Conservation (phyloP, 2,888 invertebrate genomes). For the Drosophila longiperda region DNA sequence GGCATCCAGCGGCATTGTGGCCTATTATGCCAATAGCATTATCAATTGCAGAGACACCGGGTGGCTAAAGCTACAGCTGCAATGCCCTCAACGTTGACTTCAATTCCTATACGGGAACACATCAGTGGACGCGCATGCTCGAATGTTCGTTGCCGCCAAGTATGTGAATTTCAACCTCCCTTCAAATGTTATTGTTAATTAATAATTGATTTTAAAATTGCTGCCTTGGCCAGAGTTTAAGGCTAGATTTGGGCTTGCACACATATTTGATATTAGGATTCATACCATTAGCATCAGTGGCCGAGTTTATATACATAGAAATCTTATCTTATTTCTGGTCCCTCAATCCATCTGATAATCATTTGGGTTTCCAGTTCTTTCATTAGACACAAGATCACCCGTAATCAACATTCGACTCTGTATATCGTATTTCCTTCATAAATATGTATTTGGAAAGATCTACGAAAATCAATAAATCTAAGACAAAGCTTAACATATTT, state of each 20-base stretch:
- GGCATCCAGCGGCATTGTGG: too few species aligned
- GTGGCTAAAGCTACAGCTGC: constrained; percentile 84
- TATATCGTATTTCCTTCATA: too few species aligned
- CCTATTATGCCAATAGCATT: too few species aligned
- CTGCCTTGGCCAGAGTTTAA: neutral
- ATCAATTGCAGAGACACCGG: too few species aligned
- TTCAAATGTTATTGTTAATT: neutral
- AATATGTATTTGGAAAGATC: too few species aligned
- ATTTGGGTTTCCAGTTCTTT: neutral
- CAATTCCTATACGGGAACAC: constrained; percentile 96
- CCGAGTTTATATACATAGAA: neutral
- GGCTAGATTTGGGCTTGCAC: neutral
- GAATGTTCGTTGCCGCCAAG: constrained; percentile 99
- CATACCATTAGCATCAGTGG: neutral
- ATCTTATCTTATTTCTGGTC: neutral
- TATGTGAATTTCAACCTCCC: constrained; percentile 81
- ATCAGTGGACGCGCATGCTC: constrained; percentile 96
- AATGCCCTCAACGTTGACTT: constrained; percentile 91
- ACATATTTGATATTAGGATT: neutral
- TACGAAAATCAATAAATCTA: too few species aligned
- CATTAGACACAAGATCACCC: too few species aligned
- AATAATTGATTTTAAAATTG: neutral
- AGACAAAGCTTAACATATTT: too few species aligned
- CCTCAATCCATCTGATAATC: neutral
- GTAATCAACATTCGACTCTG: too few species aligned